These are phyloP conservation scores for Monarcha castaneiventris DNA, from an alignment of 2,113 vertebrate species.

Conservation along the genomic window DNA sequence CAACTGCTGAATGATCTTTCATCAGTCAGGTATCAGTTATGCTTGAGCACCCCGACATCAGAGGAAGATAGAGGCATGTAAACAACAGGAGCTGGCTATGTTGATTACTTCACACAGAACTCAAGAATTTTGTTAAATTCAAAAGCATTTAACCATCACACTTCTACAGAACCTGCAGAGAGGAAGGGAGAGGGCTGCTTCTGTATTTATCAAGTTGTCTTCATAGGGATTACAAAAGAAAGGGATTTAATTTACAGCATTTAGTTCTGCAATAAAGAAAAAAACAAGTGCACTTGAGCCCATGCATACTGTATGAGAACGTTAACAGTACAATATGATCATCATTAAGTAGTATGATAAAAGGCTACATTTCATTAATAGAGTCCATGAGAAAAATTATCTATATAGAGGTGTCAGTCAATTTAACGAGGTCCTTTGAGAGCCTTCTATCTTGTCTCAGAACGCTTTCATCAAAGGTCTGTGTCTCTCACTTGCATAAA, in stretches of 20 bases:
- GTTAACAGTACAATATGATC: conserved; percentile 62
- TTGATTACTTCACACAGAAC: conserved; percentile 41
- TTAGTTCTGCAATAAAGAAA: conserved; percentile 65
- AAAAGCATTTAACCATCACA: conserved; percentile 23
- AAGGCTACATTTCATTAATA: conserved; percentile 64
- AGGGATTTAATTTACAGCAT: conserved; percentile 56
- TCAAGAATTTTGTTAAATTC: conserved; percentile 29
- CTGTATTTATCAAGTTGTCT: conserved; percentile 24
- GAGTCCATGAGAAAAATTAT: conserved; percentile 53
- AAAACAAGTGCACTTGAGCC: conserved; percentile 63
- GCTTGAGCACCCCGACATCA: neutral
- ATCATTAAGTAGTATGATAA: conserved; percentile 57
- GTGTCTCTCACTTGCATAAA: neutral
- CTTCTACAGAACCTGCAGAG: conserved; percentile 58
- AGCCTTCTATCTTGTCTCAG: conserved; percentile 14
- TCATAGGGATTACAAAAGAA: conserved; percentile 52
- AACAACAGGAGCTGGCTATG: conserved; percentile 56
- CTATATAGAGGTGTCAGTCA: conserved; percentile 1
- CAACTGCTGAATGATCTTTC: neutral
- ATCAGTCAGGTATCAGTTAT: neutral
- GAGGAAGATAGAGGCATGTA: conserved; percentile 39
- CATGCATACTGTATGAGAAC: conserved; percentile 64
- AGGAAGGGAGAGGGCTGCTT: conserved; percentile 26
- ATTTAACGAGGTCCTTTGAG: conserved; percentile 10
- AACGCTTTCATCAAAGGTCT: neutral